Evolutionary conservation across 2,797 vertebrate species (phyloP), one percentile per base, ranked within the genome.

Genomic region (Danio aesculapii): DNA sequence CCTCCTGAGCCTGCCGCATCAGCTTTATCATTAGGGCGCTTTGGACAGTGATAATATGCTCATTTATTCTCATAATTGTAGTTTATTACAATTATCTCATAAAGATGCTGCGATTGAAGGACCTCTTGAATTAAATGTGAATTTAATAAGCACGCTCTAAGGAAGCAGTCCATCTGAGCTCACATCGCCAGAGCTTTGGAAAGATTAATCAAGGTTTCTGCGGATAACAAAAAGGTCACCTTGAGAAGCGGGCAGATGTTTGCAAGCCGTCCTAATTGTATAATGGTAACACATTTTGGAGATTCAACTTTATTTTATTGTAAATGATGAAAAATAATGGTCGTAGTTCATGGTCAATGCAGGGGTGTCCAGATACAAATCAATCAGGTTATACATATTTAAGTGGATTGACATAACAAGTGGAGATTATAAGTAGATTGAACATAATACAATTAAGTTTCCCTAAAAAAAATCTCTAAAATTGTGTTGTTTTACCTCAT

Each of bases 21-120:
- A 79, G 77, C 73, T 84, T 84, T 68, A 80, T 84, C 77, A 82
- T 77, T 71, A 63, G 64, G 71, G 62, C 39, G 50, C 81, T 80
- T 59, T 62, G 80, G 80, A 86, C 83, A 74, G 80, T 82, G 83
- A 82, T 86, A 86, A 88, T 86, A 69, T 81, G 74, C 85, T 86
- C 83, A 85, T 88, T 85, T 86, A 84, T 86, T 86, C 82, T 84
- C 66, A 85, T 85, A 88, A 88, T 82, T 68, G 73, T 75, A 78
- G 77, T 82, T 83, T 84, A 86, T 88, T 86, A 85, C 30, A 80
- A 82, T 84, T 82, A 84, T 83, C 84, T 81, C 79, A 83, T 81
- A 72, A 74, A 83, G 49, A 77, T 53, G 52, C 61, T 30, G 58
- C 73, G 52, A 83, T 62, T 76, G 46, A 77, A 83, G 83, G 70